Conservation (phyloP, 1,140 invertebrate genomes). For the Dinoponera quadriceps region DNA sequence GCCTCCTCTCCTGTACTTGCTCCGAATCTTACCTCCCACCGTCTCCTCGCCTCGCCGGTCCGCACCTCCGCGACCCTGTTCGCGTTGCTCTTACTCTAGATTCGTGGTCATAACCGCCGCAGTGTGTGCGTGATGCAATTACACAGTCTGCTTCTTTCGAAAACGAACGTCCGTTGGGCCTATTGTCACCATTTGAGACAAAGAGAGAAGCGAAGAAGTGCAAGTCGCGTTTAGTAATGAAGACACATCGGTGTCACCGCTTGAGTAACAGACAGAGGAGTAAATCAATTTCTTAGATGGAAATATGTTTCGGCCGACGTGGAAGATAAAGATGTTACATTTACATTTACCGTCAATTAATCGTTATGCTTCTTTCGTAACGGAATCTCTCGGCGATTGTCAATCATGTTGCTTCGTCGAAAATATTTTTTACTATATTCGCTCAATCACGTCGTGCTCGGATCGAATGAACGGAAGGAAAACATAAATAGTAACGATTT, state of each 20-base stretch:
- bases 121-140: constrained; percentile 76
- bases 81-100: constrained; percentile 41
- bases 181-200: constrained; percentile 51
- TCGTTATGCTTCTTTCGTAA: too few relatives aligned
- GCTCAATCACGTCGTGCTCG: too few relatives aligned
- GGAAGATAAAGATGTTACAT: background rate
- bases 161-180: constrained; percentile 77
- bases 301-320: too few relatives aligned
- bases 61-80: constrained; percentile 24
- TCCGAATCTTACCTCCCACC: background rate
- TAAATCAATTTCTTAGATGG: background rate
- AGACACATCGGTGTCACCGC: background rate
- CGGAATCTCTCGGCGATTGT: too few relatives aligned
- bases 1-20: background rate
- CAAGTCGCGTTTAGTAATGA: background rate
- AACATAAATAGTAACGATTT: too few relatives aligned
- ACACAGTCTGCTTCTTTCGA: constrained; percentile 82
- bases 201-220: background rate
- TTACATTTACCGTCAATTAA: background rate
- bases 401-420: too few relatives aligned
- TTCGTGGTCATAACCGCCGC: constrained; percentile 42
- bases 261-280: background rate
- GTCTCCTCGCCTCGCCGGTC: background rate
- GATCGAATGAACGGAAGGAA: too few relatives aligned
- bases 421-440: too few relatives aligned